These are phyloP conservation scores for Poecile montanus DNA, from an alignment of 2,797 vertebrate genomes.

Conservation along the genomic window DNA sequence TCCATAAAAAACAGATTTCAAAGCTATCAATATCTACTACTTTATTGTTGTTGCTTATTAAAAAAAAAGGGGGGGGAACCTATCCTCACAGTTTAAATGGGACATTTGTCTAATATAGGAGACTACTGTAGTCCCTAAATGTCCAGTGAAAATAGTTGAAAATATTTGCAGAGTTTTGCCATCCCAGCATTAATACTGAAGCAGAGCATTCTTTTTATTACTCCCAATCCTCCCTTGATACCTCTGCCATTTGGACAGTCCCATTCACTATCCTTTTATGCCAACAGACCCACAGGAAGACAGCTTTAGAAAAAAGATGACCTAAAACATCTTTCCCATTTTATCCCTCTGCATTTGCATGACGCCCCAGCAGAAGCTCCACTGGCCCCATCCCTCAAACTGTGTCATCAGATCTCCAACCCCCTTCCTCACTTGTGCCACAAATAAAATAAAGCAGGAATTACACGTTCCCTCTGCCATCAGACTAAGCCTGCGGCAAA, in stretches of 20 bases:
- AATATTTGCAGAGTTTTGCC: not conserved
- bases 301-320: not conserved
- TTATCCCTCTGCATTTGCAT: not conserved
- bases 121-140: not conserved
- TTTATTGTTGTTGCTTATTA: not conserved
- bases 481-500: constrained; percentile 66
- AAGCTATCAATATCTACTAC: not conserved
- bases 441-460: constrained; percentile 43
- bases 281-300: not conserved
- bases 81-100: not conserved
- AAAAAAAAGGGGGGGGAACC: not conserved
- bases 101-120: not conserved
- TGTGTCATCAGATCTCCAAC: not conserved
- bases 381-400: not conserved
- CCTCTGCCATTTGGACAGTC: not conserved
- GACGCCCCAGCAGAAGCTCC: fast-evolving
- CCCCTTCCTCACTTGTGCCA: not conserved
- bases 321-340: not conserved
- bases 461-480: constrained; percentile 44
- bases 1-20: not conserved
- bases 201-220: not conserved
- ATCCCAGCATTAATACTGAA: not conserved
- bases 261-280: not conserved
- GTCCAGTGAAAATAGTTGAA: not conserved
- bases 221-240: not conserved